Percentiles rank a stretch among this genome's conserved stretches.
Evolutionary conservation across 2,888 invertebrate species (phyloP).

Genomic region (Lasioglossum figueresi): DNA sequence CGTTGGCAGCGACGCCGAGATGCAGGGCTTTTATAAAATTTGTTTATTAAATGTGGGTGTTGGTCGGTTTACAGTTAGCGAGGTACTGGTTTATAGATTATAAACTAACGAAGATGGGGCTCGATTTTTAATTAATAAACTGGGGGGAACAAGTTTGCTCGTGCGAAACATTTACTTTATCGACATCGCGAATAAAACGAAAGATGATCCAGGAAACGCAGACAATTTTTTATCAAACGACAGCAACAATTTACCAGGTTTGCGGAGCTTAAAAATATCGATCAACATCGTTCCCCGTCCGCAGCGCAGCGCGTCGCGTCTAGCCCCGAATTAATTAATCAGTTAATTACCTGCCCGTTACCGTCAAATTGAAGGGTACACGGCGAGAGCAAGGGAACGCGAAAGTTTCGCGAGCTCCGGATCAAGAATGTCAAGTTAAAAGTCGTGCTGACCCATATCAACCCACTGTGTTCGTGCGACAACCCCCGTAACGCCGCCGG

Average conservation of each 20-base stretch:
- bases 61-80: too few species aligned
- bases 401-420: slow-evolving; percentile 11
- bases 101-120: too few species aligned
- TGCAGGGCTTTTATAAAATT: not conserved
- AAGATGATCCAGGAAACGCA: too few species aligned
- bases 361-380: not conserved
- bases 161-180: not conserved
- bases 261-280: not conserved
- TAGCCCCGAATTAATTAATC: not conserved
- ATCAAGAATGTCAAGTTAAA: slow-evolving; percentile 3
- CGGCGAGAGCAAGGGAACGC: not conserved
- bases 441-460: slow-evolving; percentile 13
- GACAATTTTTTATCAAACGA: not conserved
- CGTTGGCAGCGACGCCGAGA: not conserved
- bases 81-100: too few species aligned
- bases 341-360: not conserved
- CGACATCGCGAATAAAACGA: too few species aligned
- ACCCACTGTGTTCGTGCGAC: slow-evolving; percentile 16
- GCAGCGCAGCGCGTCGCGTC: not conserved
- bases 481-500: slow-evolving; percentile 7
- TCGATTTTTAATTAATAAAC: too few species aligned
- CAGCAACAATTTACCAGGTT: not conserved
- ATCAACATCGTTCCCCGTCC: not conserved
- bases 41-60: too few species aligned
- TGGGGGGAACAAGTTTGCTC: too few species aligned